Percentiles rank a stretch among this genome's conserved stretches.
phyloP scores from a whole-genome alignment of 2,113 vertebrate genomes.

The Opisthocomus hoazin region DNA sequence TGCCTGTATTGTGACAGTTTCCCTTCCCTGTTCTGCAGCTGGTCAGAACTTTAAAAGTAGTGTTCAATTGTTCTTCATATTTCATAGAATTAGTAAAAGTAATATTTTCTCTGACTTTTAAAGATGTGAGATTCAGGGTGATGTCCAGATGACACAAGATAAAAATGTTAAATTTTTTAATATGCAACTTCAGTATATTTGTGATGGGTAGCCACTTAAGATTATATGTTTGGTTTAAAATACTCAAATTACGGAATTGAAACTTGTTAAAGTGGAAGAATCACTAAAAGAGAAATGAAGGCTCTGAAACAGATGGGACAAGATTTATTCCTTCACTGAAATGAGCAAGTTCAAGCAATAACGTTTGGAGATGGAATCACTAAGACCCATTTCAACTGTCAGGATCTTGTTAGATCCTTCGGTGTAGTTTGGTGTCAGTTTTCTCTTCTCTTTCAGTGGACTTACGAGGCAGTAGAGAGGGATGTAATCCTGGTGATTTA shows the following conservation, averaged over 20 bases:
- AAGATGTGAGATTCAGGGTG: neutral
- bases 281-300: neutral
- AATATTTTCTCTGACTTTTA: neutral
- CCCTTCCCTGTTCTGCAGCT: neutral
- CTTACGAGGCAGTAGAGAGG: neutral
- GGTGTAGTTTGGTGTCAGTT: slow-evolving; percentile 2
- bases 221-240: neutral
- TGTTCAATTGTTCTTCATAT: neutral
- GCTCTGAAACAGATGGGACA: neutral
- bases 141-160: neutral
- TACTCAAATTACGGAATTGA: neutral
- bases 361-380: slow-evolving; percentile 14
- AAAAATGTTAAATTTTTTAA: neutral
- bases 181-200: neutral
- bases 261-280: neutral
- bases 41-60: neutral
- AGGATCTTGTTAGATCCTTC: slow-evolving; percentile 16
- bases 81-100: neutral
- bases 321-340: neutral
- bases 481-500: neutral
- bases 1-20: neutral
- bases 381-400: neutral
- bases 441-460: slow-evolving; percentile 37
- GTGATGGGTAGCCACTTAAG: neutral
- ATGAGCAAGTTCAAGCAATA: slow-evolving; percentile 10